These are phyloP conservation scores for Eustalomyia histrio DNA, from an alignment of 2,888 invertebrate species.

Conservation along the genomic window DNA sequence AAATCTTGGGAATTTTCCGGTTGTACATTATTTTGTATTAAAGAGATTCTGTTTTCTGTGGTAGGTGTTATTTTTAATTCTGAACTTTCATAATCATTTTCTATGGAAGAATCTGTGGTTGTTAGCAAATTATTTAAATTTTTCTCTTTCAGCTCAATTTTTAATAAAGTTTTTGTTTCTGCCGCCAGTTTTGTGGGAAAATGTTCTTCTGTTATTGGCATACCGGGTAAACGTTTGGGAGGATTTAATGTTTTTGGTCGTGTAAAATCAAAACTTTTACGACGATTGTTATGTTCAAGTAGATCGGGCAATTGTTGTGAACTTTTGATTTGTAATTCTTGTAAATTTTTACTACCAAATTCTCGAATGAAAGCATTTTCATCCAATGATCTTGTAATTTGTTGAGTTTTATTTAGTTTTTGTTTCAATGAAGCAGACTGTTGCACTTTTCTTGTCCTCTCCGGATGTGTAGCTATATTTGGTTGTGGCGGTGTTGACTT, in stretches of 20 bases:
- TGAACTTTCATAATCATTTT: conserved; percentile 68
- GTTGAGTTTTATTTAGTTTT: conserved; percentile 82
- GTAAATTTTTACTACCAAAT: conserved; percentile 80
- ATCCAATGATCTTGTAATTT: conserved; percentile 85
- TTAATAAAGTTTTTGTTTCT: conserved; percentile 49
- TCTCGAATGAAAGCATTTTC: conserved; percentile 87
- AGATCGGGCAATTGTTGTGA: conserved; percentile 74
- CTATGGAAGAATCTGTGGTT: conserved; percentile 43
- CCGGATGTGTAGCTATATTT: conserved; percentile 56
- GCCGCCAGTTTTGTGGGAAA: conserved; percentile 67
- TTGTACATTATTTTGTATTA: conserved; percentile 80
- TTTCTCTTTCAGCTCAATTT: conserved; percentile 57
- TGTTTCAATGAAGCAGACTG: conserved; percentile 61
- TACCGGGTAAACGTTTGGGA: conserved; percentile 80
- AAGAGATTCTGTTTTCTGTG: conserved; percentile 83
- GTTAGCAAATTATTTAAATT: conserved; percentile 58
- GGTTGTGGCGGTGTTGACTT: conserved; percentile 51
- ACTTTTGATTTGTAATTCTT: conserved; percentile 74
- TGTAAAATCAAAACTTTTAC: conserved; percentile 83
- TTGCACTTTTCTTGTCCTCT: conserved; percentile 34
- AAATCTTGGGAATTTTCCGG: conserved; percentile 68
- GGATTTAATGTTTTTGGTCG: conserved; percentile 82
- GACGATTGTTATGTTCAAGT: conserved; percentile 74
- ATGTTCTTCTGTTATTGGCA: conserved; percentile 77
- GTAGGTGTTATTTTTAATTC: conserved; percentile 81